Base-by-base conservation (phyloP, 2,113 vertebrate species). In the Prionailurus viverrinus region DNA sequence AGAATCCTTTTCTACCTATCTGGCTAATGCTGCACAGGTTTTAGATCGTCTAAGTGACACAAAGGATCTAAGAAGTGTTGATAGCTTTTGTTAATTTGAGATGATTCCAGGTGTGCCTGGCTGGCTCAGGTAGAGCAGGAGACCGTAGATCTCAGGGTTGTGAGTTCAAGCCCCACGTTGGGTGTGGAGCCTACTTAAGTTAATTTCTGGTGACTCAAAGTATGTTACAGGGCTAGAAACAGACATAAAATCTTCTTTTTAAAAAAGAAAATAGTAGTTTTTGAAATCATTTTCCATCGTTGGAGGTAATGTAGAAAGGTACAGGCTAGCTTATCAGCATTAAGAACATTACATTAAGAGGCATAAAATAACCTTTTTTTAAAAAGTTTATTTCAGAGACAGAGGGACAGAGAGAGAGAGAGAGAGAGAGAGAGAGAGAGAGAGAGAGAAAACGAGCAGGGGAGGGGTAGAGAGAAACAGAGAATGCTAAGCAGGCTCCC, bases 61-160 rank as follows among this genome's bases (percentile, higher is more conserved):
- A 89, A 66, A 80, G 63, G 21, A 95, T 78, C 51, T 97, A 8
- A 87, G 68, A 86, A 29, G 25, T 97, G 29, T 87, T 87, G 78
- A 69, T 78, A 94, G 7, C 61, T 76, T 82, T 87, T 68, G 31
- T 71, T 91, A 94, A 55, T 94, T 82, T 94, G 66, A 82, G 51
- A 39, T 82, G n/a, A 76, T 14, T 87, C 36, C 21, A 21, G 21
- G 58, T 8, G 8, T 61, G 58, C 58, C 21, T 61, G 58, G 21
- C 58, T 61, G 58, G 19, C 21, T 61, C 58, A 61, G 21, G 21
- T 61, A 61, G 58, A 61, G 58, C 58, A 61, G 58, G 58, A 61
- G 58, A 61, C 58, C 7, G 7, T 61, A 61, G 58, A 61, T 61
- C 21, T 23, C 58, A 61, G 58, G 18, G 58, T 61, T 61, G 21